Evolutionary conservation across 2,888 invertebrate species (phyloP), one percentile per base, ranked within the genome.

Genomic region (Drosophila siamana): DNA sequence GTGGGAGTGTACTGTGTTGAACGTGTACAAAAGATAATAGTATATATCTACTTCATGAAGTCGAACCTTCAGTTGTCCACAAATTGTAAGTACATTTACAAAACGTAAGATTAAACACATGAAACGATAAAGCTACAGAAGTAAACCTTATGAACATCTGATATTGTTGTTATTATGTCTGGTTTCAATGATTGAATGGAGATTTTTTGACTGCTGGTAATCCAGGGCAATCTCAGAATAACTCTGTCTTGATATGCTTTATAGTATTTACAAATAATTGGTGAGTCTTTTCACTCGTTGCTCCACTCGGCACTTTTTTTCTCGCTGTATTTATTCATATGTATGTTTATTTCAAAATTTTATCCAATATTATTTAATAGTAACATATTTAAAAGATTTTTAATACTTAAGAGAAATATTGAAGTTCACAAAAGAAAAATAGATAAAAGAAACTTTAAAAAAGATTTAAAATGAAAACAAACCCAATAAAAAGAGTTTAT

Each of bases 401-500:
- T 55, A 80, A 69, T 87, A 84, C 43, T 84, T 82, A 82, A 82
- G 87, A 62, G 19, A 55, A 59, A 70, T 65, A 62, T 19, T 36
- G 70, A 76, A 79, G 57, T 52, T 66, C 61, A 47, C 56, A 57
- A 40, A 55, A 48, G 43, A 65, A 54, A 48, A 64, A 30, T 47
- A 65, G 30, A 19, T 61, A 51, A 71, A 68, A 67, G 50, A 74
- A 73, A 69, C 61, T 60, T 38, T 51, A 69, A 67, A 55, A 74
- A 61, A 59, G 54, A 63, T 60, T 51, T 66, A 67, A 75, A 70
- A 80, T 74, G 61, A 64, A 50, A 72, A 56, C 38, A 67, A 66
- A 55, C 67, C 47, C 26, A 78, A 80, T 73, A 85, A 82, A 76
- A 81, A 78, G 72, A 68, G 74, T 76, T 86, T 74, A 16, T 76